phyloP scores from a whole-genome alignment of 2,888 invertebrate genomes.

The Hedya salicella region DNA sequence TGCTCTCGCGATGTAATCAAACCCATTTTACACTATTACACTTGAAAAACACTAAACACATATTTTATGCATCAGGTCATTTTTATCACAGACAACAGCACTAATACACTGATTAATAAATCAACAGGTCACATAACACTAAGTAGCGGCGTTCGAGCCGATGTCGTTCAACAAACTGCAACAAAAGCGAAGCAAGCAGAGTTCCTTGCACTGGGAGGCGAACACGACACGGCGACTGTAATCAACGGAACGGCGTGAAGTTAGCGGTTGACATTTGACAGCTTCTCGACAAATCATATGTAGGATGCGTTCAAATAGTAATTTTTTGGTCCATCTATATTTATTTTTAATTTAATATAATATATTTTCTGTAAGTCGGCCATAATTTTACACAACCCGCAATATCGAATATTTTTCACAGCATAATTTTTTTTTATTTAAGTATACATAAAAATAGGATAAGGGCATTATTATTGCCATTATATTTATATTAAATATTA shows the following conservation, averaged over 20 bases:
- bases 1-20: conserved; percentile 82
- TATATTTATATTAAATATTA: no score
- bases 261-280: conserved; percentile 50
- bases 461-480: no score
- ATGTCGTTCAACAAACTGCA: conserved; percentile 49
- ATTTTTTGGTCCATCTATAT: not conserved
- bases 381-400: not conserved
- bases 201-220: conserved; percentile 21
- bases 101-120: conserved; percentile 59
- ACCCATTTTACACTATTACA: conserved; percentile 81
- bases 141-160: conserved; percentile 52
- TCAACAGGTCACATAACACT: conserved; percentile 71
- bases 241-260: conserved; percentile 52
- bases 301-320: conserved; percentile 36
- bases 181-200: conserved; percentile 47
- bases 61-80: conserved; percentile 69
- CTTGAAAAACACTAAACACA: conserved; percentile 64
- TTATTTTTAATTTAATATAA: not conserved
- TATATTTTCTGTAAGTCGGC: not conserved
- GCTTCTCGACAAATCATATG: conserved; percentile 47
- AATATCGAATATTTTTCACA: not conserved
- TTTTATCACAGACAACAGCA: conserved; percentile 76
- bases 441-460: not conserved
- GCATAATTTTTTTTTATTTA: no score
- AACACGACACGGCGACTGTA: conserved; percentile 19